Conservation (phyloP, 1,140 invertebrate species). For the Sipha flava region DNA sequence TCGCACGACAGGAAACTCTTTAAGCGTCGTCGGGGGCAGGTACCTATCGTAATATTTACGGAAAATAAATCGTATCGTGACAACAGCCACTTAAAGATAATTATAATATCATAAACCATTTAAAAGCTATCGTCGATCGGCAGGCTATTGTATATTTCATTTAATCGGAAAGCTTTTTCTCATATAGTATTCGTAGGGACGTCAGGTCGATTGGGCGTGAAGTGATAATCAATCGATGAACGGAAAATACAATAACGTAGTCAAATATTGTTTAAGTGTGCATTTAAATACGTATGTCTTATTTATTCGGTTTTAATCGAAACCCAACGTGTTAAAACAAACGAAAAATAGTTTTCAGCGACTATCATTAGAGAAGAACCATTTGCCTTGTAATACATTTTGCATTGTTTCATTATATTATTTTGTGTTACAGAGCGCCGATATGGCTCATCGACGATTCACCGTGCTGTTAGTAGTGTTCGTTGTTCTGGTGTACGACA, state of each 20-base stretch:
- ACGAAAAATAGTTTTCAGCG: too few species aligned
- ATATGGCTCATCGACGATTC: not conserved
- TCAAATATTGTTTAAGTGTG: too few species aligned
- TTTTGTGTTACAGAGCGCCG: not conserved
- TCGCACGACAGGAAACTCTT: slow-evolving; percentile 19
- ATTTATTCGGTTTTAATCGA: too few species aligned
- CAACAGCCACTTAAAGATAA: slow-evolving; percentile 8
- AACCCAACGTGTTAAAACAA: too few species aligned
- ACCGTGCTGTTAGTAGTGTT: not conserved
- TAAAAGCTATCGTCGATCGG: not conserved
- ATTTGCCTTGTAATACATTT: too few species aligned
- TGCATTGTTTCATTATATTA: not conserved
- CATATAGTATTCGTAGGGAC: too few species aligned
- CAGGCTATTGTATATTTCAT: not conserved
- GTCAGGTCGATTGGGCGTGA: too few species aligned
- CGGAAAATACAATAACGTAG: too few species aligned
- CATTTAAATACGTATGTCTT: too few species aligned
- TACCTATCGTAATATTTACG: not conserved
- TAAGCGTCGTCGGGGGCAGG: not conserved
- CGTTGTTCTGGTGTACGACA: not conserved
- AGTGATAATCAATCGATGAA: too few species aligned
- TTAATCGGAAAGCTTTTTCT: not conserved
- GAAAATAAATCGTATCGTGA: slow-evolving; percentile 7
- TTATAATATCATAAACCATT: not conserved
- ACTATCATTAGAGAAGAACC: too few species aligned